Evolutionary conservation across 2,888 invertebrate species (phyloP).

Genomic region (Scaptomyza reducta): DNA sequence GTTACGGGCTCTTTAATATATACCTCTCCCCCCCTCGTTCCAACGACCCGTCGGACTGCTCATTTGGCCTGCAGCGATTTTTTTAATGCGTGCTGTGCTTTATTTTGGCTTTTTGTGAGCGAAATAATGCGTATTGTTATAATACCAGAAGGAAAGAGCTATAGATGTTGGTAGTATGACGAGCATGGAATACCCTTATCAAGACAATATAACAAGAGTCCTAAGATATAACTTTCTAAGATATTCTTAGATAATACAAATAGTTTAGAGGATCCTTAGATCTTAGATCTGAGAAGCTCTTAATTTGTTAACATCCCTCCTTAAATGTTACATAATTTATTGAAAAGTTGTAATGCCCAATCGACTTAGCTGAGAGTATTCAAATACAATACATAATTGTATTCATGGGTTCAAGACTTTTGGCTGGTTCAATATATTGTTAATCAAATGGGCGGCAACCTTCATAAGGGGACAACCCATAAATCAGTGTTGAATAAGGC

Average conservation of each 20-base stretch:
- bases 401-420: constrained; percentile 10
- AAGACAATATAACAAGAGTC: neutral
- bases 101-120: constrained; percentile 31
- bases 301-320: too few species aligned
- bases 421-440: constrained; percentile 46
- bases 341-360: neutral
- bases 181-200: neutral
- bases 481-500: constrained; percentile 40
- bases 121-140: constrained; percentile 63
- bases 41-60: constrained; percentile 50
- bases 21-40: neutral
- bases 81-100: constrained; percentile 26
- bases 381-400: constrained; percentile 29
- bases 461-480: constrained; percentile 36
- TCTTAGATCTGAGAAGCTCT: too few species aligned
- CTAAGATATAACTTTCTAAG: too few species aligned
- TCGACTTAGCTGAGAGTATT: neutral
- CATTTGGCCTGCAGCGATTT: constrained; percentile 64
- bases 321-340: too few species aligned
- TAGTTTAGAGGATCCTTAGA: too few species aligned
- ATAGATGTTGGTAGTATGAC: neutral
- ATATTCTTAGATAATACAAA: too few species aligned
- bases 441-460: constrained; percentile 72
- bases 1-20: constrained; percentile 54
- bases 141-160: constrained; percentile 30